These are phyloP conservation scores for Rhizoglyphus robini DNA, from an alignment of 1,140 invertebrate species.

Conservation along the genomic window DNA sequence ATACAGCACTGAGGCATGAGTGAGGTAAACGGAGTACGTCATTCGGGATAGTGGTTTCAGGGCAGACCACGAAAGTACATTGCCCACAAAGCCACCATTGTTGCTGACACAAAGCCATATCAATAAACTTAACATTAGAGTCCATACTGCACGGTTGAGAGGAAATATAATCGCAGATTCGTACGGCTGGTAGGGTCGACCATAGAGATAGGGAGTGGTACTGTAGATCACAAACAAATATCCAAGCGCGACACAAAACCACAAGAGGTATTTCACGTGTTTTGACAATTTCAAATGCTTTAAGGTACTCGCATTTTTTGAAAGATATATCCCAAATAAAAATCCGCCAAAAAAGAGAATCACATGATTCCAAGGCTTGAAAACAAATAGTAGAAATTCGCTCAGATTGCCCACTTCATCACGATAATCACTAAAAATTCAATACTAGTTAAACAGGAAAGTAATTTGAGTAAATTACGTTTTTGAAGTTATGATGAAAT, in stretches of 20 bases:
- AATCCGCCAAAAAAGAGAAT: slow-evolving; percentile 40
- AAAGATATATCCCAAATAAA: slow-evolving; percentile 36
- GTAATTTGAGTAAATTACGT: background rate
- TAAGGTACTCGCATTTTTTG: too few relatives aligned
- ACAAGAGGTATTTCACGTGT: background rate
- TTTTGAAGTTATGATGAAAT: background rate
- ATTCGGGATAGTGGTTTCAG: slow-evolving; percentile 34
- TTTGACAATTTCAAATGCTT: slow-evolving; percentile 8
- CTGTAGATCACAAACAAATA: background rate
- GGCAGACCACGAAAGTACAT: slow-evolving; percentile 33
- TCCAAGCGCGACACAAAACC: background rate
- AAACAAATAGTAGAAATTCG: slow-evolving; percentile 81
- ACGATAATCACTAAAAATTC: background rate
- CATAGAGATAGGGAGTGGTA: background rate
- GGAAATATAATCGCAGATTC: slow-evolving; percentile 23
- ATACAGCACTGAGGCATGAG: slow-evolving; percentile 29
- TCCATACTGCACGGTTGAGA: slow-evolving; percentile 56
- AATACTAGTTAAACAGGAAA: slow-evolving; percentile 7
- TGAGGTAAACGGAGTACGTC: slow-evolving; percentile 36
- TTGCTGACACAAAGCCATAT: slow-evolving; percentile 75
- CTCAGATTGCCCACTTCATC: background rate
- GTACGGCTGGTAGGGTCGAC: background rate
- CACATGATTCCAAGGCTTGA: slow-evolving; percentile 44
- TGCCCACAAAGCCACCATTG: slow-evolving; percentile 31
- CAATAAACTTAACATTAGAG: slow-evolving; percentile 63